Evolutionary conservation across 2,113 vertebrate species (phyloP), one percentile per base, ranked within the genome.

Genomic region (Uria aalge): DNA sequence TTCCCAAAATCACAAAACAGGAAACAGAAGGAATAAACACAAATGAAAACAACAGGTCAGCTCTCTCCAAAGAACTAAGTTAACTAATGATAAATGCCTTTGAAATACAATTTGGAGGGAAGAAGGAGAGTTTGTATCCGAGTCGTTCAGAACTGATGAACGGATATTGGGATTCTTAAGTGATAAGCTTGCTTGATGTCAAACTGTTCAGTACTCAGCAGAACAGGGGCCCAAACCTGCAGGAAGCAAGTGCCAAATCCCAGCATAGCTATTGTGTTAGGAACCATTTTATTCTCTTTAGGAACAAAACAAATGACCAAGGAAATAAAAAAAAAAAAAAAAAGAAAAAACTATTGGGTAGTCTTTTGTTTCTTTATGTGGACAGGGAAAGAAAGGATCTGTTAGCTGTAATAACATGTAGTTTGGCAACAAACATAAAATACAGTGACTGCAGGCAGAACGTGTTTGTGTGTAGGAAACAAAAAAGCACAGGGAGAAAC

Each of bases 331-430:
- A 16, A 15, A 30, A 41, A 11, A 41, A 48, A 17, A 34, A 66
- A 36, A n/a, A 15, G 6, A 30, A 57, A 48, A 38, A 2, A 3
- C 22, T 55, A 2, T 43, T 68, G 6, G 1, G 2, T 29, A 1
- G 4, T 60, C 52, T 56, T 79, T n/a, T 95, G 5, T 84, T 83
- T 45, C 50, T 71, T 84, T 71, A 34, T 12, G 48, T 2, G 17
- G 30, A 34, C 30, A 53, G 8, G 30, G 73, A 50, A 83, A 56
- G 9, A 75, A 71, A 60, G 40, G 5, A 15, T 66, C 45, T 34
- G 12, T 16, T n/a, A 79, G 41, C 14, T 21, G 3, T 47, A 75
- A n/a, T n/a, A 47, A 60, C 5, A 8, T 24, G 24, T 15, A 41
- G 5, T 62, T 38, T 53, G 12, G 7, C 34, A 89, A 68, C 32